Conservation (phyloP, 2,888 invertebrate genomes). For the Clusia tigrina region DNA sequence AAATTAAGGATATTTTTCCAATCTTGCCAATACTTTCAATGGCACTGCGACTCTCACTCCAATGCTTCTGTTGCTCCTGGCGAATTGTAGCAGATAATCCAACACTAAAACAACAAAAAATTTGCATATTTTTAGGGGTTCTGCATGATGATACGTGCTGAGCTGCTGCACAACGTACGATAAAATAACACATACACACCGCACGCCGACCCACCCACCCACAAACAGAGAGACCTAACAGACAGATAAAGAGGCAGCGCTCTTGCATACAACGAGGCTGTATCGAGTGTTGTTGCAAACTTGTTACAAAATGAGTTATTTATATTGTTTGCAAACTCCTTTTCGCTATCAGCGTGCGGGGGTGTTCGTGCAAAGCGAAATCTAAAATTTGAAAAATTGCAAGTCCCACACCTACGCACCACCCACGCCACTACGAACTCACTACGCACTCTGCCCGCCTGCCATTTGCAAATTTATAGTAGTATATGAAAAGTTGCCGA, state of each 20-base stretch:
- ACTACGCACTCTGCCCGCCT: no score
- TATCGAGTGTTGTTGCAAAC: conserved; percentile 13
- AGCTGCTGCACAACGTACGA: not conserved
- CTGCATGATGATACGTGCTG: conserved; percentile 30
- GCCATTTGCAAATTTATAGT: no score
- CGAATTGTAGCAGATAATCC: not conserved
- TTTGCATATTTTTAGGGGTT: conserved; percentile 55
- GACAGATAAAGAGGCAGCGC: no score
- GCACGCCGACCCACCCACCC: no score
- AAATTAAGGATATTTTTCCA: conserved; percentile 29
- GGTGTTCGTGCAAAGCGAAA: no score
- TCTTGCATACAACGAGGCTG: conserved; percentile 18
- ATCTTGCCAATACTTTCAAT: conserved; percentile 2
- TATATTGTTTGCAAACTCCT: conserved; percentile 32
- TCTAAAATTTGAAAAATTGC: no score
- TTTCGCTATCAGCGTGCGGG: no score
- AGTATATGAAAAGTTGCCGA: no score
- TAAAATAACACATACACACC: not conserved
- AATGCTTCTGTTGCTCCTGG: not conserved
- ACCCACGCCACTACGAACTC: no score
- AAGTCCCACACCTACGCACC: no score
- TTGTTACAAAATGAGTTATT: conserved; percentile 51
- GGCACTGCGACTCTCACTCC: conserved; percentile 1
- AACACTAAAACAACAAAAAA: conserved; percentile 42
- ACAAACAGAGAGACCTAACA: not conserved